Evolutionary conservation across 2,113 vertebrate genomes (phyloP), one percentile per base, ranked within the genome.

Genomic region (Falco punctatus): DNA sequence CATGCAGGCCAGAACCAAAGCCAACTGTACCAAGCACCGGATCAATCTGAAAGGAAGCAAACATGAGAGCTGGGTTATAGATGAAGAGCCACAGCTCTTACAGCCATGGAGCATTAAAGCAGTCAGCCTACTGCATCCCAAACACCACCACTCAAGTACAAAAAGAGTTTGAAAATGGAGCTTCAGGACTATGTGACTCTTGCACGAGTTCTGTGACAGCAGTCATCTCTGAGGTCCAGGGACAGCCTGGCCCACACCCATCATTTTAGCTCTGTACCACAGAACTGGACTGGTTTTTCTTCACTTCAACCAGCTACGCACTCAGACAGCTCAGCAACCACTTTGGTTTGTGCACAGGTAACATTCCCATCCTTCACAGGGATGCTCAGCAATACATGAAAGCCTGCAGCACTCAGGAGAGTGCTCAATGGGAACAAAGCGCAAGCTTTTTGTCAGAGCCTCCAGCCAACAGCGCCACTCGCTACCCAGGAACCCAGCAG

Each of bases 1-100:
- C 99, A 0, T 99, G 99, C 81, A 99, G 98, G 46, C 99, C 99
- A 15, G 99, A 99, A 9, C 99, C 99, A n/a, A 99, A 99, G 75
- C 99, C 99, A 8, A 99, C 99, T 0, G 99, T 99, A 19, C 99
- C 99, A 0, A 98, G 94, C 16, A 99, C 97, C 0, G 99, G 99
- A 80, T 99, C 99, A 10, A 99, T 98, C 99, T 99, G 89, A 5
- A 38, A 42, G 9, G 27, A 7, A 35, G 35, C 0, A 15, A 38
- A 30, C 1, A n/a, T 44, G 6, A 78, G 15, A 57, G 8, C 6
- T 10, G 6, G 20, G 19, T 86, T 19, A 5, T 3, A n/a, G 27
- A 52, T 30, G 3, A 72, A 5, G 30, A 62, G 72, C 24, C 22
- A 13, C 59, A 35, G 46, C 15, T 3, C 13, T 15, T 15, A 16